Evolutionary conservation across 2,797 vertebrate genomes (phyloP), one percentile per base, ranked within the genome.

Genomic region (Botia almorhae): DNA sequence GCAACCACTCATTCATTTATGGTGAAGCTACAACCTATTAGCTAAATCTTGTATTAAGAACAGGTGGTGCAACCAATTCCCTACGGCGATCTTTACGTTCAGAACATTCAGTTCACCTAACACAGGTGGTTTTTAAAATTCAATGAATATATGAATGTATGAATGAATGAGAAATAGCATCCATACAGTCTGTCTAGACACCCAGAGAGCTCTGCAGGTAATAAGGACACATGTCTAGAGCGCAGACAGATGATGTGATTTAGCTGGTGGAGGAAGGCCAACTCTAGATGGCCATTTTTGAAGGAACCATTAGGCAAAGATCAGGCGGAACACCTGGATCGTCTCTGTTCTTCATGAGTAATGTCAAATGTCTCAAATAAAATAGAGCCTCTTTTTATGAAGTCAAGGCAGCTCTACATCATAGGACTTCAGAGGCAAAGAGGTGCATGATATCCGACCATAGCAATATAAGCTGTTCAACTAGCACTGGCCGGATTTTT

Each of bases 291-390:
- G 17, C 8, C 16, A 39, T 39, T 50, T 75, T 36, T 51, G 19
- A 36, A 33, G 61, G n/a, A 70, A 71, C 23, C 13, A 51, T 23
- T 63, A 69, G 46, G 61, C 12, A 63, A 78, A 12, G 4, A 63
- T 23, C 60, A 69, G 26, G 7, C 26, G 39, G 26, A 78, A 71
- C 4, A 61, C 11, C 26, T 23, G 56, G 13, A 46, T 51, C 26
- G 14, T 33, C 56, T 50, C 0, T 46, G 61, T 63, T 70, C 43
- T 78, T 70, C 39, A 70, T 51, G 10, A 51, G 43, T 39, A 63
- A 78, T 78, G 68, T 63, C 67, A 78, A 46, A 61, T 61, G 76
- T 63, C 56, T 78, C n/a, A 33, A 76, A 68, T 60, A 33, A 50
- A 70, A 53, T 36, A 61, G 43, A 39, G 69, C 26, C 21, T 43